Conservation (phyloP, 2,888 invertebrate species). For the Trissoscelio sp. region DNA sequence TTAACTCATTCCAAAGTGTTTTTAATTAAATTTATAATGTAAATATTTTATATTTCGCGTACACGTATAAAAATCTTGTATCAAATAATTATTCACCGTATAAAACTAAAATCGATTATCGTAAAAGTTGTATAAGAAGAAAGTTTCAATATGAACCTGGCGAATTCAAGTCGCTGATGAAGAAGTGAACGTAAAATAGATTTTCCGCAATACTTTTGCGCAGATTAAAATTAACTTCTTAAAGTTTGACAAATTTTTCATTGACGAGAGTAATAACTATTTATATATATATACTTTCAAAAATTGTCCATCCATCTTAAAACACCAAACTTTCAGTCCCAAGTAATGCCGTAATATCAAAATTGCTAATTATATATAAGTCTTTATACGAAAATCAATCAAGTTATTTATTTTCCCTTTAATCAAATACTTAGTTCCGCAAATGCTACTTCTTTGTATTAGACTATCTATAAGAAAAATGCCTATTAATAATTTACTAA, state of each 20-base stretch:
- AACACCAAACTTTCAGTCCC: background rate
- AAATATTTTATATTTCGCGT: background rate
- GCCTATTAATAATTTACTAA: no score
- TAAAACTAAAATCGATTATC: background rate
- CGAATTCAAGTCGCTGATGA: constrained; percentile 1
- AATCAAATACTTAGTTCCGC: no score
- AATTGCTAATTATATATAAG: background rate
- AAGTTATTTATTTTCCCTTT: background rate
- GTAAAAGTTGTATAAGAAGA: constrained; percentile 6
- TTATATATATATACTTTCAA: constrained; percentile 3
- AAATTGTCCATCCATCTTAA: background rate
- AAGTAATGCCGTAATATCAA: background rate
- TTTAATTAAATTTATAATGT: no score
- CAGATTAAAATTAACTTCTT: constrained; percentile 26
- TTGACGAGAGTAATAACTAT: constrained; percentile 15
- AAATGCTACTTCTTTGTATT: no score
- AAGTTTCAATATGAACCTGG: constrained; percentile 12
- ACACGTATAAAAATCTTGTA: background rate
- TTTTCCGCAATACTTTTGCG: constrained; percentile 19
- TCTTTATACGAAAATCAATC: background rate
- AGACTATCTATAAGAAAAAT: background rate
- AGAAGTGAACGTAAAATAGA: constrained; percentile 22
- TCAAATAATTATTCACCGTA: background rate
- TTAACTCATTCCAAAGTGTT: no score
- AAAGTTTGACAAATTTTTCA: constrained; percentile 20